These are phyloP conservation scores for Lophotis ruficrista DNA, from an alignment of 2,113 vertebrate species.

Conservation along the genomic window DNA sequence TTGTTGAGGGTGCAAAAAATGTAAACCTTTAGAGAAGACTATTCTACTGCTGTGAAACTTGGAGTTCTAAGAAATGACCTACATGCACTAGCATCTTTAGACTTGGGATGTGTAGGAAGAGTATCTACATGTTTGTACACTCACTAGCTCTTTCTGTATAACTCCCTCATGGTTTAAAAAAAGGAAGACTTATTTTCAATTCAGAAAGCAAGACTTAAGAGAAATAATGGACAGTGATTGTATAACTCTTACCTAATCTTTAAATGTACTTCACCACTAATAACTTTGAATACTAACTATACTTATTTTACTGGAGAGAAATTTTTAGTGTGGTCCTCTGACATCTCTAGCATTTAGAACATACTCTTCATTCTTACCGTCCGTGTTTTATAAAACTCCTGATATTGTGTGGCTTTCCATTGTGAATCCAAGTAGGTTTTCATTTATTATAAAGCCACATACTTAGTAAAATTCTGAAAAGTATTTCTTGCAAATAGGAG, in stretches of 20 bases:
- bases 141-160: not conserved
- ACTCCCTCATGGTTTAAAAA: not conserved
- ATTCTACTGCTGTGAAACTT: not conserved
- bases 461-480: not conserved
- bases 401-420: not conserved
- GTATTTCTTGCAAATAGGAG: not conserved
- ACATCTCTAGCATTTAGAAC: conserved; percentile 32
- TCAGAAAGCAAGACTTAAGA: conserved; percentile 23
- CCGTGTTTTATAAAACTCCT: not conserved
- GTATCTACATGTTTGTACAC: not conserved
- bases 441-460: not conserved
- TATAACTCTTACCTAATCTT: conserved; percentile 2
- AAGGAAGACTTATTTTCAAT: not conserved
- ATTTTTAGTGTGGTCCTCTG: conserved; percentile 1
- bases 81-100: not conserved
- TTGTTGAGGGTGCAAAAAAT: not conserved
- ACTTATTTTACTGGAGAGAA: conserved; percentile 39
- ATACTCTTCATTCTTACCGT: conserved; percentile 37
- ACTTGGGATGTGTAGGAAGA: not conserved
- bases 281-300: conserved; percentile 63
- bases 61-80: not conserved
- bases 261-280: conserved; percentile 41
- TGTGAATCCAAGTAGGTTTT: not conserved
- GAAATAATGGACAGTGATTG: not conserved
- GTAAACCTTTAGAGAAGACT: not conserved